Evolutionary conservation across 2,797 vertebrate genomes (phyloP).

Genomic region (Squalus acanthias): DNA sequence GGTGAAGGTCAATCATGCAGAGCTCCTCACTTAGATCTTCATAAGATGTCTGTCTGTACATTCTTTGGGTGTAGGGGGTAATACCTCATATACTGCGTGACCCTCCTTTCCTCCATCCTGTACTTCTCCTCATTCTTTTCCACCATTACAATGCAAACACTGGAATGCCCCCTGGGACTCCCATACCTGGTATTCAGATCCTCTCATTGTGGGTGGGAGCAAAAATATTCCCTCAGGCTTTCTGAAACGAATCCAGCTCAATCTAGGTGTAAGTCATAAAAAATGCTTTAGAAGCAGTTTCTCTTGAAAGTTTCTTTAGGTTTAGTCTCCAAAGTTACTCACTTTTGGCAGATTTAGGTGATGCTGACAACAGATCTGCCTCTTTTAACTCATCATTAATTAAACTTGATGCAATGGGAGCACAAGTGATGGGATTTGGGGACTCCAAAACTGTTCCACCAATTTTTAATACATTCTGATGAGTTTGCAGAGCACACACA

Average conservation of each 20-base stretch:
- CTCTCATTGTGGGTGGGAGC: background rate
- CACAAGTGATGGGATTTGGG: no score
- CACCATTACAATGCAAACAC: no score
- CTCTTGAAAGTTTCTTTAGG: background rate
- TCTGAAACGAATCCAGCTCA: background rate
- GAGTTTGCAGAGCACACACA: background rate
- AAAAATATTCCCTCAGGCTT: background rate
- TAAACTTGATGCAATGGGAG: no score
- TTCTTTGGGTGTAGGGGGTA: background rate
- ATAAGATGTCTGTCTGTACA: background rate
- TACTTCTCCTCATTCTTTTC: no score
- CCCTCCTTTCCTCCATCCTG: no score
- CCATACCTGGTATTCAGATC: background rate
- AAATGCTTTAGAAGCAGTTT: background rate
- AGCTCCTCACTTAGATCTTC: background rate
- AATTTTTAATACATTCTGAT: background rate
- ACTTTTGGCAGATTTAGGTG: no score
- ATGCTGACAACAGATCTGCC: no score
- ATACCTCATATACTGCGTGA: no score
- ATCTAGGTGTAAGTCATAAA: background rate
- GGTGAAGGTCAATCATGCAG: background rate
- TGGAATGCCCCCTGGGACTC: background rate
- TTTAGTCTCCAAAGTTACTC: background rate
- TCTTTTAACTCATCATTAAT: no score
- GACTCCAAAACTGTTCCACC: background rate